Percentiles rank a stretch among this genome's conserved stretches.
Conservation (phyloP, 2,797 vertebrate genomes). For the Rhabdomys pumilio region DNA sequence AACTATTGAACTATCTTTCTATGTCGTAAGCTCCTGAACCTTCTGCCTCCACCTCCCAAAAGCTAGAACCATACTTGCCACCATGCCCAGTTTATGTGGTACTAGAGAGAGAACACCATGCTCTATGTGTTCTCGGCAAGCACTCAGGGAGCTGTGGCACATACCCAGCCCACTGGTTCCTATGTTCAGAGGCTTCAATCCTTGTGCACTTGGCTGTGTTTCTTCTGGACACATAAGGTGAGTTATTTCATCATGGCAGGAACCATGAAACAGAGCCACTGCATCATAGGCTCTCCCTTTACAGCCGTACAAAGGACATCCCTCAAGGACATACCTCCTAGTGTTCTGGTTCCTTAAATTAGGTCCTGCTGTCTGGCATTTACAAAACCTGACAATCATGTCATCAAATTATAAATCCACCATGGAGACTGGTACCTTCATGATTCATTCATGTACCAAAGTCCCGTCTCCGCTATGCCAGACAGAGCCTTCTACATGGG, state of each 20-base stretch:
- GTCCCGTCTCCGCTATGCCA: too few relatives aligned
- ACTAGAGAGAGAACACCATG: background rate
- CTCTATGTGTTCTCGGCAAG: background rate
- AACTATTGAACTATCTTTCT: background rate
- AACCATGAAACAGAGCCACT: background rate
- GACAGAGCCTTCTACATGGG: background rate
- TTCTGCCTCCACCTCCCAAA: background rate
- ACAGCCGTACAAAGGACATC: background rate
- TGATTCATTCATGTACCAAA: background rate
- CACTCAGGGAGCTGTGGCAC: background rate
- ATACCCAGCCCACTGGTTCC: background rate
- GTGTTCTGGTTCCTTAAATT: background rate
- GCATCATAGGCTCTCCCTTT: background rate
- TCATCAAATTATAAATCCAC: background rate
- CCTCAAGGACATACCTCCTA: background rate
- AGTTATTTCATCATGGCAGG: background rate
- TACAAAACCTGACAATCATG: background rate
- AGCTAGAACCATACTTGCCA: too few relatives aligned
- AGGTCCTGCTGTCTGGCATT: background rate
- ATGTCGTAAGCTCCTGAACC: too few relatives aligned
- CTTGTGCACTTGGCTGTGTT: too few relatives aligned
- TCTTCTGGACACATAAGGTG: background rate
- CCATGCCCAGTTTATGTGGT: too few relatives aligned
- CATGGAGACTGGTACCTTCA: background rate
- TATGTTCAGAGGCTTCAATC: background rate